Percentiles rank a stretch among this genome's conserved stretches.
These are phyloP conservation scores for Ramphastos sulfuratus DNA, from an alignment of 2,113 vertebrate species.

Conservation along the genomic window DNA sequence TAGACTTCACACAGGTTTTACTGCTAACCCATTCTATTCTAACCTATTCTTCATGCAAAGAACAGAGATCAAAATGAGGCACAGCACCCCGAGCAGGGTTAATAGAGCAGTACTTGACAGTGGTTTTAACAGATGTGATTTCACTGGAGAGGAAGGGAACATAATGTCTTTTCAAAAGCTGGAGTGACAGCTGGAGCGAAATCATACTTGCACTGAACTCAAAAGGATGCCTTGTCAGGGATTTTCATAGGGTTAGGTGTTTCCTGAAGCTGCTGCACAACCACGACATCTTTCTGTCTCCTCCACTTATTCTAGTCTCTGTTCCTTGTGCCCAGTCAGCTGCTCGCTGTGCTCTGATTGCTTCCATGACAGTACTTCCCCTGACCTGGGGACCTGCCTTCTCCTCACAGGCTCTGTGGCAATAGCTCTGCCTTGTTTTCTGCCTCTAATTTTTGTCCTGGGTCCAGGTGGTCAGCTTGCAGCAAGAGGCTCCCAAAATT, in stretches of 20 bases:
- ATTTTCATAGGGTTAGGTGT: background rate
- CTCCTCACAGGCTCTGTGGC: accelerated
- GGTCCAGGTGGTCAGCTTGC: background rate
- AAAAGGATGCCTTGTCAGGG: background rate
- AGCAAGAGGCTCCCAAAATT: background rate
- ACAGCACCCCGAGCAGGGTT: background rate
- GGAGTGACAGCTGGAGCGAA: background rate
- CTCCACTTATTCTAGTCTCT: background rate
- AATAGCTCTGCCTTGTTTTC: background rate
- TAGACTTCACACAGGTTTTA: background rate
- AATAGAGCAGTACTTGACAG: background rate
- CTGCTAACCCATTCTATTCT: background rate
- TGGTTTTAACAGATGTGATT: background rate
- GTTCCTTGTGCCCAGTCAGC: background rate
- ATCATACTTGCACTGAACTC: background rate
- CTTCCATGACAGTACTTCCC: background rate
- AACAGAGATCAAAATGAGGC: background rate
- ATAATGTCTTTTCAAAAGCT: background rate
- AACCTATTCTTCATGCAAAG: background rate
- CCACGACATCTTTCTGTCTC: background rate
- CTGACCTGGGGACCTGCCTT: accelerated
- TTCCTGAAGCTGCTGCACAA: background rate
- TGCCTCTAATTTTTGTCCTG: background rate
- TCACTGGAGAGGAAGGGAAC: background rate
- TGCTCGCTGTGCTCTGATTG: background rate